These are phyloP conservation scores for Chydorus sphaericus DNA, from an alignment of 2,888 invertebrate species.

Conservation along the genomic window DNA sequence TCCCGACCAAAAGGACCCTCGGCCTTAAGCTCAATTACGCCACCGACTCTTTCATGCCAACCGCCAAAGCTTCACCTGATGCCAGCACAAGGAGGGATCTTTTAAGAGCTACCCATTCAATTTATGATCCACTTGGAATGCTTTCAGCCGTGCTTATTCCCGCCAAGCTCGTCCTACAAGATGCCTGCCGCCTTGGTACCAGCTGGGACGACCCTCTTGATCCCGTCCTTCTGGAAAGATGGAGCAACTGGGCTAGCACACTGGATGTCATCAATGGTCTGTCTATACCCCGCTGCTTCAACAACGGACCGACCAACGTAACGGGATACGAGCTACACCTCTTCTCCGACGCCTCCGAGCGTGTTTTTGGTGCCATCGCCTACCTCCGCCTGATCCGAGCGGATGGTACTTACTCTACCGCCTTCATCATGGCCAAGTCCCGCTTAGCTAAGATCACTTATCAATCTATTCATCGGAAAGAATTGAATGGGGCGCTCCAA, in stretches of 20 bases:
- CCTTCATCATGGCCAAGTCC: slow-evolving; percentile 4
- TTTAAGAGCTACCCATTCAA: slow-evolving; percentile 18
- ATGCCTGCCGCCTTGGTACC: slow-evolving; percentile 20
- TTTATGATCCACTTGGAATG: slow-evolving; percentile 23
- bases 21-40: neutral
- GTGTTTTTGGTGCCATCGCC: neutral
- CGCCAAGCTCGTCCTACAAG: slow-evolving; percentile 21
- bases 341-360: slow-evolving; percentile 11
- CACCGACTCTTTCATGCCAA: neutral
- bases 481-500: neutral
- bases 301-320: no score
- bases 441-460: slow-evolving; percentile 5
- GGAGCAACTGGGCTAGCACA: neutral
- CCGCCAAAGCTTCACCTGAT: neutral
- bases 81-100: slow-evolving; percentile 19
- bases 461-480: slow-evolving; percentile 1
- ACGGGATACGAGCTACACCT: no score
- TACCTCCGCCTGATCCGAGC: neutral
- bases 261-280: neutral
- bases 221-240: neutral
- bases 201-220: slow-evolving; percentile 19
- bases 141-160: slow-evolving; percentile 18
- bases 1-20: neutral
- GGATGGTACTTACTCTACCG: neutral
- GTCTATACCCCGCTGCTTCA: neutral